These are phyloP conservation scores for Datnioides undecimradiatus DNA, from an alignment of 2,113 vertebrate species.

Conservation along the genomic window DNA sequence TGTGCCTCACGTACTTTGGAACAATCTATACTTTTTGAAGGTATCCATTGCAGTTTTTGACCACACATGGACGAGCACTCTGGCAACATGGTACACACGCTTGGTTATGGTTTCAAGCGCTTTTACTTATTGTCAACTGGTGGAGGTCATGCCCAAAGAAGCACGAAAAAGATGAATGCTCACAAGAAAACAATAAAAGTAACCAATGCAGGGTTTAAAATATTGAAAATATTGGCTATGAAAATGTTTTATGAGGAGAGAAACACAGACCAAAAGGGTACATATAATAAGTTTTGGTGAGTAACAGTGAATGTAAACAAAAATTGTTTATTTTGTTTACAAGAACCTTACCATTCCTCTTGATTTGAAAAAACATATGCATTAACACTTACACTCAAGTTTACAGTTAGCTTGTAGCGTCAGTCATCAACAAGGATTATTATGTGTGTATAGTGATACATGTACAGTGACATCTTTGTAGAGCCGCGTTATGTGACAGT, in stretches of 20 bases:
- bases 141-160: background rate
- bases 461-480: background rate
- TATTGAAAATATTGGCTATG: background rate
- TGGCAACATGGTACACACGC: background rate
- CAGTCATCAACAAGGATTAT: background rate
- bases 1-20: background rate
- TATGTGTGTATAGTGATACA: background rate
- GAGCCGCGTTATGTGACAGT: background rate
- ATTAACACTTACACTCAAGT: background rate
- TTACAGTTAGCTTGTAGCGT: background rate
- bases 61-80: background rate
- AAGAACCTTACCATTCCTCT: background rate
- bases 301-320: background rate
- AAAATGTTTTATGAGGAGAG: background rate
- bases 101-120: background rate
- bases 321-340: too few species aligned
- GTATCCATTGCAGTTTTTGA: background rate
- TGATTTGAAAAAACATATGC: background rate
- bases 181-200: background rate
- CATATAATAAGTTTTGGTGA: background rate
- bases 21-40: background rate
- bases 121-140: background rate
- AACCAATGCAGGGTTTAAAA: background rate
- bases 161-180: background rate
- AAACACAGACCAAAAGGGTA: background rate